Base-by-base conservation (phyloP, 2,113 vertebrate genomes). In the Leucopsar rothschildi region DNA sequence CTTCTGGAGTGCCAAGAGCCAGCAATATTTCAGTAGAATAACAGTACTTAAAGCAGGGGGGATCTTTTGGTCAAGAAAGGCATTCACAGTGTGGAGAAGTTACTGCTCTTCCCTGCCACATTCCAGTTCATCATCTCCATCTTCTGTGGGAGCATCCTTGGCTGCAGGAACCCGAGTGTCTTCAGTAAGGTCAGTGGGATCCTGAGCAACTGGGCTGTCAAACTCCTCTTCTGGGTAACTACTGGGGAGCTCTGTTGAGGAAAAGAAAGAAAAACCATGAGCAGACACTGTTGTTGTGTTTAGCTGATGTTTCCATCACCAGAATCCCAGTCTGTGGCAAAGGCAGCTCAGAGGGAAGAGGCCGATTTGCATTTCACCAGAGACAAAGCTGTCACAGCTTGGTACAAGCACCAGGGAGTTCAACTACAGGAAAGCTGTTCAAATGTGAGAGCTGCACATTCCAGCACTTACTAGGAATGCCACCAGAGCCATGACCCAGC, bases 161-260 rank as follows among this genome's bases (percentile, higher is more conserved):
- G 10, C 12, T 57, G 82, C 16, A 5, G 69, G 27, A 86, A 29
- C 45, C 13, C 49, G 57, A 86, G 27, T 1, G 12, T 93, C 75
- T 77, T 86, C 40, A 5, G 0, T 5, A 11, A 71, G 35, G 18
- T 56, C 83, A n/a, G 60, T 2, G 4, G 82, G 42, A 15, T 92
- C 82, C 80, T 71, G 84, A 65, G 69, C 25, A 31, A 39, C 50
- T 5, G 20, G 33, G 39, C 15, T 28, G 22, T 29, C n/a, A 9
- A 69, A 42, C 18, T 94, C 94, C 64, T 97, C 97, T 19, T 65
- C 61, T 1, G 12, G 23, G 44, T 76, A 90, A 69, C 35, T 21
- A 24, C 65, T 17, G 50, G 78, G 52, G 11, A 77, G 49, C 28
- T 97, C 98, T 98, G 65, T 1, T 44, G 70, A 45, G 80, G 19